Evolutionary conservation across 2,888 invertebrate species (phyloP), one percentile per base, ranked within the genome.

Genomic region (Euphydryas editha): DNA sequence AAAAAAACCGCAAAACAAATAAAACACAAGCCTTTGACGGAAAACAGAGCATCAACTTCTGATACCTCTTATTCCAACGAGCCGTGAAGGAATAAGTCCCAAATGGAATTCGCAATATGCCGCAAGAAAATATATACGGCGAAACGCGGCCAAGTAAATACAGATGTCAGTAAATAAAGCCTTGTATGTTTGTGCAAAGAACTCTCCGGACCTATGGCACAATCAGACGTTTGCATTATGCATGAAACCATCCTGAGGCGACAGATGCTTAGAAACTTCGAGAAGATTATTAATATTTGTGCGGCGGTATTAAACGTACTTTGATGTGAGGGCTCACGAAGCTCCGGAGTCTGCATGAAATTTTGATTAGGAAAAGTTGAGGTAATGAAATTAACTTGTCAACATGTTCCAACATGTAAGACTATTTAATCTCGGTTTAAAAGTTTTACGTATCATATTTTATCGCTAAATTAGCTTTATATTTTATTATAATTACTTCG

Each of bases 171-270:
- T 80, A 82, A 85, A 87, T 81, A 85, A 68, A 49, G 80, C 82
- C 51, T 51, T 51, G 51, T 51, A 84, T 87, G 83, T 87, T 86
- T 83, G 84, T 82, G 79, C 78, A 84, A 87, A 85, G 85, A 86
- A 83, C 67, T 67, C 64, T 59, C 59, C 84, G 81, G 82, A 71
- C 75, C 81, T 81, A 82, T 81, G 84, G 79, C 82, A 87, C 90
- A 91, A 92, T 91, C 90, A 90, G 83, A 75, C 77, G 81, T 81
- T 83, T 91, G 88, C 88, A 92, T 91, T 86, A 91, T 91, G 90
- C 90, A 92, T 92, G 88, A 87, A 85, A 81, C 85, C 84, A 78
- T 85, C 83, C 83, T 78, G 73, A 70, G 80, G 83, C 85, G 87
- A 83, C 89, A 87, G 82, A 86, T 87, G 88, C 72, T 72, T 64